phyloP scores from a whole-genome alignment of 1,140 invertebrate genomes.

The Daktulosphaira vitifoliae region DNA sequence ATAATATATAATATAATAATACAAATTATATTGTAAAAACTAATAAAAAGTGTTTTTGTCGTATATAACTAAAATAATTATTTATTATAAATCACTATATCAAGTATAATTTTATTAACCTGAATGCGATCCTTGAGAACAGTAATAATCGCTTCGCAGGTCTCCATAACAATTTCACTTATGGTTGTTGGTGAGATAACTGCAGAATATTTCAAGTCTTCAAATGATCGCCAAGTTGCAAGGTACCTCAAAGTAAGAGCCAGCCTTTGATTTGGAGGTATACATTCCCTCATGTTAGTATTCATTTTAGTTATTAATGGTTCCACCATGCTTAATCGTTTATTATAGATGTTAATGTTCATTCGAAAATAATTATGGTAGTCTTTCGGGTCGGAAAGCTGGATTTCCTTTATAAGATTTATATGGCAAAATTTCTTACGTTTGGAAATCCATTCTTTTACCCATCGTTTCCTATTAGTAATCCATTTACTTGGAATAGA shows the following conservation, averaged over 20 bases:
- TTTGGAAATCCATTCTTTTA: too few species aligned
- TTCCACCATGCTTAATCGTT: conserved; percentile 8
- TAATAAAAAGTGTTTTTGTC: neutral
- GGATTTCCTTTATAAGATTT: too few species aligned
- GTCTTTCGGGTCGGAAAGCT: neutral
- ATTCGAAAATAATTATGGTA: conserved; percentile 12
- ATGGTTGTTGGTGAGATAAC: neutral
- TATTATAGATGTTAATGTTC: conserved; percentile 5
- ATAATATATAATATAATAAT: neutral
- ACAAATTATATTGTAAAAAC: neutral
- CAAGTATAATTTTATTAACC: neutral
- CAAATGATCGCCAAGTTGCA: neutral
- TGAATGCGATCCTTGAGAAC: conserved; percentile 8
- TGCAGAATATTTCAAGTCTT: neutral
- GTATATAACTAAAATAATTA: conserved; percentile 5
- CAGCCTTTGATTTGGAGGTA: too few species aligned
- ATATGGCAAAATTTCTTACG: too few species aligned
- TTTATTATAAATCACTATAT: neutral
- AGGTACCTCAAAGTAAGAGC: too few species aligned
- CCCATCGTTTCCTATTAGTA: too few species aligned
- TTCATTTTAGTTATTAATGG: neutral
- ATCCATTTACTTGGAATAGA: too few species aligned
- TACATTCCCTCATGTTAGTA: conserved; percentile 14
- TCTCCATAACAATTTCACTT: conserved; percentile 2
- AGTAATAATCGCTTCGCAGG: neutral